Conservation (phyloP, 1,140 invertebrate genomes). For the Cydia strobilella region DNA sequence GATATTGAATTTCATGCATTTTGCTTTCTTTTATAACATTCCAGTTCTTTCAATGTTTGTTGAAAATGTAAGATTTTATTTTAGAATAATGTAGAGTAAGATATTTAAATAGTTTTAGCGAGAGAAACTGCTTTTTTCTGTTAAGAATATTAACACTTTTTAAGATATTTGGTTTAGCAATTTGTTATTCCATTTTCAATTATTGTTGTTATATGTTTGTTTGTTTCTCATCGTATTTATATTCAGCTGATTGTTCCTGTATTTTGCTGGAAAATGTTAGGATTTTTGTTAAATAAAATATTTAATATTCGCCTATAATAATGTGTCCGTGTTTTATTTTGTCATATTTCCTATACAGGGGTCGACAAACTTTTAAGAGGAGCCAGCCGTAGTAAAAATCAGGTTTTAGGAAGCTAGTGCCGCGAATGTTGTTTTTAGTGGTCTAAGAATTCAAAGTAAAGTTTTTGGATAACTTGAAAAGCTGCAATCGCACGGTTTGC, state of each 20-base stretch:
- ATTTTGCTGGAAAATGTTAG: constrained; percentile 68
- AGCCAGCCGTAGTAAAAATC: no score
- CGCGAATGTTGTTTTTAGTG: no score
- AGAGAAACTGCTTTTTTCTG: constrained; percentile 27
- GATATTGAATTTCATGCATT: constrained; percentile 35
- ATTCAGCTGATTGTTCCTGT: constrained; percentile 56
- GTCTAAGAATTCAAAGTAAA: no score
- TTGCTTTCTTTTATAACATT: constrained; percentile 45
- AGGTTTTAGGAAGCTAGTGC: no score
- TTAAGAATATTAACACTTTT: constrained; percentile 22
- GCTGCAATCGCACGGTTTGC: no score
- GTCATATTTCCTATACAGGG: not conserved
- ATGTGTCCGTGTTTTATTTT: constrained; percentile 48
- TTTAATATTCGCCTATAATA: constrained; percentile 73
- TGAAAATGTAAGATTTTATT: constrained; percentile 57
- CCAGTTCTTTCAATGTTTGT: constrained; percentile 56
- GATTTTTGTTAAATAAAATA: constrained; percentile 71
- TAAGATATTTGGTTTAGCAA: constrained; percentile 28
- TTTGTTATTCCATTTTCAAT: constrained; percentile 23
- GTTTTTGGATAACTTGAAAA: no score
- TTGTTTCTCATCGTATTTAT: constrained; percentile 15
- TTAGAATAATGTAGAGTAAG: constrained; percentile 60
- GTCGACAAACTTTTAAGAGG: not conserved
- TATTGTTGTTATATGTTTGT: not conserved
- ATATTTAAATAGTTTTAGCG: constrained; percentile 45